Evolutionary conservation across 2,888 invertebrate species (phyloP).

Genomic region (Allophyes oxyacanthae): DNA sequence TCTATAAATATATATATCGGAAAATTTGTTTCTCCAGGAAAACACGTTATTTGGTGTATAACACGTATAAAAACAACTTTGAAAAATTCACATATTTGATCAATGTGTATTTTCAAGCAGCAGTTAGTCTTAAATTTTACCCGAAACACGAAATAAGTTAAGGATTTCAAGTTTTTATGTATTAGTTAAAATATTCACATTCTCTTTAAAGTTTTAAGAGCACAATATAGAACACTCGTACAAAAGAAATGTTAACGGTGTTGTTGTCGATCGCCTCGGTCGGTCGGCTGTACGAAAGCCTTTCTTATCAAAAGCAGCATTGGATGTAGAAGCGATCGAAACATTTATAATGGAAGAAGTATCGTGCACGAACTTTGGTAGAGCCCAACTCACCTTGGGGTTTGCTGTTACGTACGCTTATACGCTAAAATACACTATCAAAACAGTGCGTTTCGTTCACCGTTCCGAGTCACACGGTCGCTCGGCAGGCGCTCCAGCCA

Average conservation of each 20-base stretch:
- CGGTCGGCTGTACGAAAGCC: slow-evolving; percentile 1
- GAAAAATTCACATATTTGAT: no score
- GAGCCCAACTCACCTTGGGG: slow-evolving; percentile 82
- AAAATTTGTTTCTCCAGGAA: slow-evolving; percentile 14
- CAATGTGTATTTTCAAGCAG: no score
- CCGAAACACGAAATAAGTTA: slow-evolving; percentile 60
- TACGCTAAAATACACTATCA: slow-evolving; percentile 86
- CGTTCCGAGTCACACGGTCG: slow-evolving; percentile 72
- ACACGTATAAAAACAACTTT: no score
- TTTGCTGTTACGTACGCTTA: slow-evolving; percentile 83
- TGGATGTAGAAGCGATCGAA: slow-evolving; percentile 61
- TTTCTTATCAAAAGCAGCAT: slow-evolving; percentile 57
- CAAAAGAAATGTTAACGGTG: slow-evolving; percentile 19
- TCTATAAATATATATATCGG: no score
- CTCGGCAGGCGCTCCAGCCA: slow-evolving; percentile 47
- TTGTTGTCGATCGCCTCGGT: slow-evolving; percentile 21
- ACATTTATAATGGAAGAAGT: slow-evolving; percentile 65
- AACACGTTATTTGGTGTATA: slow-evolving; percentile 9
- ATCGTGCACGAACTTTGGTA: slow-evolving; percentile 67
- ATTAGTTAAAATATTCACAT: slow-evolving; percentile 51
- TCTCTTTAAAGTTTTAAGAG: slow-evolving; percentile 57
- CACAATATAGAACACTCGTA: slow-evolving; percentile 18
- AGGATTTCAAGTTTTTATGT: slow-evolving; percentile 69
- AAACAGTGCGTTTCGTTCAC: slow-evolving; percentile 82
- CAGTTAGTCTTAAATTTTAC: slow-evolving; percentile 3